Evolutionary conservation across 2,797 vertebrate genomes (phyloP).

Genomic region (Catamblyrhynchus diadema): DNA sequence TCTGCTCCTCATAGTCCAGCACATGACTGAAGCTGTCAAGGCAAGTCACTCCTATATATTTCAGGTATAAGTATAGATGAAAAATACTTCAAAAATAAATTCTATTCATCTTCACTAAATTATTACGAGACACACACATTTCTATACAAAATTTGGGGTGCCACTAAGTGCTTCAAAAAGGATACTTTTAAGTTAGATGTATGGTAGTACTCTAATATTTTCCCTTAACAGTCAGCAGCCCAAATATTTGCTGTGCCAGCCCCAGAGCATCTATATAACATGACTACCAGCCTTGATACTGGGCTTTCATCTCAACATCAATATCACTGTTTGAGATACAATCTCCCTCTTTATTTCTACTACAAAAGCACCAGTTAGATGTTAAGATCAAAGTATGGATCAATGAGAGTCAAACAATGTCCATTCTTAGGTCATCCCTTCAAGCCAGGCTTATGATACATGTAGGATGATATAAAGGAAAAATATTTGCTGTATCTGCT

Average conservation of each 20-base stretch:
- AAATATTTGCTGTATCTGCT: background rate
- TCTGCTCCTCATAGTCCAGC: background rate
- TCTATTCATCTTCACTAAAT: background rate
- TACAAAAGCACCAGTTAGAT: background rate
- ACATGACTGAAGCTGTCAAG: background rate
- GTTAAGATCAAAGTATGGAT: conserved; percentile 16
- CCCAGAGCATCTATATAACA: background rate
- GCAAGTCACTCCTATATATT: background rate
- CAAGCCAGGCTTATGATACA: background rate
- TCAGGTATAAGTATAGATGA: background rate
- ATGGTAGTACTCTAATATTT: background rate
- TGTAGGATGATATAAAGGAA: background rate
- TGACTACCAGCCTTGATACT: background rate
- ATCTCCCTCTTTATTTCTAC: background rate
- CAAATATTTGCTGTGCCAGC: background rate
- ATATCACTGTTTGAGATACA: conserved; percentile 1
- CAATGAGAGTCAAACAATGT: background rate
- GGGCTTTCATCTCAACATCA: conserved; percentile 25
- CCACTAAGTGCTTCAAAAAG: background rate
- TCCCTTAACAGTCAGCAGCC: background rate
- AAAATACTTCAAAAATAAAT: background rate
- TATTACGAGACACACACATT: background rate
- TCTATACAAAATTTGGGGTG: background rate
- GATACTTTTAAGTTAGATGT: background rate
- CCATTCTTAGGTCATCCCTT: background rate